Percentiles rank a stretch among this genome's conserved stretches.
phyloP scores from a whole-genome alignment of 2,888 invertebrate genomes.

The Gryllus longicercus region DNA sequence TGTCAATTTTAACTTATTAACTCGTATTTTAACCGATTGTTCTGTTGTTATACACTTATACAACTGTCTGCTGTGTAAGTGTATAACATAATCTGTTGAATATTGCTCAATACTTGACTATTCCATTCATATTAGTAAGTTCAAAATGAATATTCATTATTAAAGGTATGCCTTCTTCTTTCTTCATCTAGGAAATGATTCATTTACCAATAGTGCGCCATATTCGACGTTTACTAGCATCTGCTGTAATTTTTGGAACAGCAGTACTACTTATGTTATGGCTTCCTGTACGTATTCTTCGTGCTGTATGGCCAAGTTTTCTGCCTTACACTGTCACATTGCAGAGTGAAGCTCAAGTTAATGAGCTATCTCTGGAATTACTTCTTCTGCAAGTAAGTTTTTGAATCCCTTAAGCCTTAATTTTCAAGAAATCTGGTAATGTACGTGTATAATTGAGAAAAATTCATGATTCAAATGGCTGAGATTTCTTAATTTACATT shows the following conservation, averaged over 20 bases:
- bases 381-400: conserved; percentile 71
- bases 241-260: conserved; percentile 93
- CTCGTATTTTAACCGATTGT: no score
- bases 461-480: no score
- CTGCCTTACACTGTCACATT: conserved; percentile 90
- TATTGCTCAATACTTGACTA: no score
- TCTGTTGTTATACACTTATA: no score
- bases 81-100: no score
- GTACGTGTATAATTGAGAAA: no score
- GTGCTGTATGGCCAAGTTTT: conserved; percentile 77
- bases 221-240: conserved; percentile 83
- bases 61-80: no score
- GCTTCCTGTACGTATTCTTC: conserved; percentile 86
- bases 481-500: no score
- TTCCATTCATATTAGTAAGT: no score
- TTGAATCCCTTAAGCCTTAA: no score
- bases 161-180: conserved; percentile 22
- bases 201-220: conserved; percentile 91
- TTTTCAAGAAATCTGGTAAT: no score
- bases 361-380: conserved; percentile 90
- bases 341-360: conserved; percentile 79
- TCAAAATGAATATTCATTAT: background rate
- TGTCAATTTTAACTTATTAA: no score
- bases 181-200: conserved; percentile 79
- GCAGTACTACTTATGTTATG: conserved; percentile 94